Evolutionary conservation across 53 echinoderm and acorn worm species (phyloP), one percentile per base, ranked within the genome.

Genomic region (Henricia sp.): DNA sequence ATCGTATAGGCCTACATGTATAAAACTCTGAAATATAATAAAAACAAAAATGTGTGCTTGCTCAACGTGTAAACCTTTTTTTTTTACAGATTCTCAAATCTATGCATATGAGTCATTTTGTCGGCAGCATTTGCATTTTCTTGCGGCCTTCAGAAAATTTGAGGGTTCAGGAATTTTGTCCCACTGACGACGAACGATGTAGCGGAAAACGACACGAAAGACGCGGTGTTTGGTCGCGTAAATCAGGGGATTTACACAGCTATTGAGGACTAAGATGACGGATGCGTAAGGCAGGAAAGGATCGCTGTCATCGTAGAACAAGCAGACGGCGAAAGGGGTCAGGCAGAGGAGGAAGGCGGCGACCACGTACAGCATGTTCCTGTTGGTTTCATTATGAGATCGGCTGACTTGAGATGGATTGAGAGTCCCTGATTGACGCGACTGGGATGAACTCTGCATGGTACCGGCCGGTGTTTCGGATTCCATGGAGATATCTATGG

Each of bases 181-280:
- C 74, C 84, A 89, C 24, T 46, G 39, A 14, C 89, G 84, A 3
- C 52, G 58, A 28, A 89, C 24, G 34, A 89, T 89, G 64, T 75
- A 74, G 6, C 76, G 35, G 53, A 89, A 89, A n/a, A 89, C 89
- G 24, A 36, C 36, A 41, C 84, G 62, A 28, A 89, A 89, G 66
- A 51, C 71, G 24, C 83, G 91, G 35, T 91, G 91, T 57, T 91
- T 91, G 30, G 85, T 87, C 14, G 90, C 90, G 42, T 90, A 90
- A 13, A 90, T 86, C 1, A 91, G 63, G 1, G 91, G 91, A 29
- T 91, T 91, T 50, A 91, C 59, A 51, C 87, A 87, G 40, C 87
- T 88, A 53, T 91, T 91, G 33, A 87, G 75, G 29, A 91, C 55
- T 50, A 91, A 41, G 25, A 91, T 46, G 0, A 71, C 68, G 6